Conservation (phyloP, 2,113 vertebrate genomes). For the Corydoras maculifer region DNA sequence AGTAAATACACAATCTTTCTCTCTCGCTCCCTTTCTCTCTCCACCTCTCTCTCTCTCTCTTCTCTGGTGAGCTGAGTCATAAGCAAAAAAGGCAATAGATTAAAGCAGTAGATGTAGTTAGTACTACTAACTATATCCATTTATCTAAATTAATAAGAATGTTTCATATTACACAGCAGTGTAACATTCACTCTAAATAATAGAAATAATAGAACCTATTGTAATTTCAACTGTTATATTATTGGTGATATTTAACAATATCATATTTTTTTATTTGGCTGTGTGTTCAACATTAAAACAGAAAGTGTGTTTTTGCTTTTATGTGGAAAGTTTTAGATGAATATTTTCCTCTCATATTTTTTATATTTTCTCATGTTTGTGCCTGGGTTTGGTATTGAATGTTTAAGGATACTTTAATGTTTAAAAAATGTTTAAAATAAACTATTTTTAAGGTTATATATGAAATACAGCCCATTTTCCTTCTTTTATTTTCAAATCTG, state of each 20-base stretch:
- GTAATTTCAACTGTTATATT: slow-evolving; percentile 39
- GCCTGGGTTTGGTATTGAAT: too few species aligned
- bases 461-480: slow-evolving; percentile 66
- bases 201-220: slow-evolving; percentile 71
- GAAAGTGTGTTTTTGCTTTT: too few species aligned
- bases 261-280: too few species aligned
- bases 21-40: too few species aligned
- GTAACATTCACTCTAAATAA: slow-evolving; percentile 52
- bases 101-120: slow-evolving; percentile 68
- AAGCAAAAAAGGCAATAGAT: slow-evolving; percentile 69
- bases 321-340: too few species aligned
- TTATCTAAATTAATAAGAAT: slow-evolving; percentile 69
- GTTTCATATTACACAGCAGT: slow-evolving; percentile 63
- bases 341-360: too few species aligned
- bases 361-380: too few species aligned
- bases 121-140: slow-evolving; percentile 68
- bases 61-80: slow-evolving; percentile 61
- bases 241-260: slow-evolving; percentile 52
- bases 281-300: too few species aligned
- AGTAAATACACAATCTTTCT: slow-evolving; percentile 29
- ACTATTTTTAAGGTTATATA: slow-evolving; percentile 45
- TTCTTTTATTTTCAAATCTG: slow-evolving; percentile 55
- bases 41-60: too few species aligned
- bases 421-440: too few species aligned
- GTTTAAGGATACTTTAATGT: too few species aligned